phyloP scores from a whole-genome alignment of 2,797 vertebrate genomes.

The Leucoraja ocellata region DNA sequence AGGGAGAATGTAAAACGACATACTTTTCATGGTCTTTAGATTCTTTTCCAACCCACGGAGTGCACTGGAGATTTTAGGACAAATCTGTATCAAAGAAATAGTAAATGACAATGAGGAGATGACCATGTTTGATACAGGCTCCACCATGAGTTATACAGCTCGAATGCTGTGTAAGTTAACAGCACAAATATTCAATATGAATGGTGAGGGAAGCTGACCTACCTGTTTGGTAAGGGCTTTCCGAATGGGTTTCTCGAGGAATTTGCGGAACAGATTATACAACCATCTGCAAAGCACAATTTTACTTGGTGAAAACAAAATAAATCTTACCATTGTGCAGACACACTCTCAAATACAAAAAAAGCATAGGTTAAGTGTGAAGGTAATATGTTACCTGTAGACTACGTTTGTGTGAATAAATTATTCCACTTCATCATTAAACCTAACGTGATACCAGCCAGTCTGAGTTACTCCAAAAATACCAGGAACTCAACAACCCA shows the following conservation, averaged over 20 bases:
- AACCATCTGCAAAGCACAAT: conserved; percentile 53
- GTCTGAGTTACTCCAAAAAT: too few relatives aligned
- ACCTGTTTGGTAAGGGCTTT: conserved; percentile 48
- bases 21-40: too few relatives aligned
- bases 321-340: too few relatives aligned
- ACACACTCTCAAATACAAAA: not conserved
- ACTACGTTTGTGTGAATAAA: too few relatives aligned
- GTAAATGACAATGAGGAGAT: not conserved
- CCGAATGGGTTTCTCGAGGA: conserved; percentile 41
- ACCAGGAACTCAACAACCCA: too few relatives aligned
- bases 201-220: not conserved
- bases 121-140: not conserved
- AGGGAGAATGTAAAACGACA: too few relatives aligned
- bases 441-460: too few relatives aligned
- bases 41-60: too few relatives aligned
- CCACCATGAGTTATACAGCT: not conserved
- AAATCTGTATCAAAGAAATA: conserved; percentile 19
- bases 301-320: too few relatives aligned
- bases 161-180: not conserved
- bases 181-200: not conserved
- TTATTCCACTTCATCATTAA: too few relatives aligned
- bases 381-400: not conserved
- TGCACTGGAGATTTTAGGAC: not conserved
- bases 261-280: conserved; percentile 45
- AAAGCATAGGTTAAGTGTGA: too few relatives aligned